Evolutionary conservation across 2,888 invertebrate species (phyloP).

Genomic region (Glomeris marginata): DNA sequence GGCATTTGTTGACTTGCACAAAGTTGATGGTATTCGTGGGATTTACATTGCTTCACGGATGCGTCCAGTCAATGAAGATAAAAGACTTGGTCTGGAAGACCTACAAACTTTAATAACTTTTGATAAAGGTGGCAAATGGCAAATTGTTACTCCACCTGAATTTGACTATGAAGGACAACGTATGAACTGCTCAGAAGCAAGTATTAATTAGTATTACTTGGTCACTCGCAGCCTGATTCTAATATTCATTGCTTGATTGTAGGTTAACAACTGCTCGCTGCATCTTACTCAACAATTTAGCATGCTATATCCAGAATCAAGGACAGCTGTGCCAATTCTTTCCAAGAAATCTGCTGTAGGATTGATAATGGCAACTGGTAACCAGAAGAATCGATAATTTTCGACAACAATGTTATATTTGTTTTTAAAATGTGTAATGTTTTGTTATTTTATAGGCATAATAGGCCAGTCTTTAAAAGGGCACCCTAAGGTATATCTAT

Average conservation of each 20-base stretch:
- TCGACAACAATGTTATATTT: not conserved
- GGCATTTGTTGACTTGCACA: conserved; percentile 72
- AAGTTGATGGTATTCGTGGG: conserved; percentile 69
- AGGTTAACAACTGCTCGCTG: conserved; percentile 46
- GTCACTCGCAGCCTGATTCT: not conserved
- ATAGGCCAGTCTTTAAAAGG: conserved; percentile 55
- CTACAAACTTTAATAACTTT: conserved; percentile 65
- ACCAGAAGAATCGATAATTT: not conserved
- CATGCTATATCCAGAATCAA: conserved; percentile 61
- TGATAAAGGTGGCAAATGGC: conserved; percentile 77
- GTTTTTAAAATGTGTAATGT: not conserved
- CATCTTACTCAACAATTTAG: conserved; percentile 77
- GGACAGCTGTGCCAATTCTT: conserved; percentile 58
- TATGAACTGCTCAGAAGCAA: conserved; percentile 44
- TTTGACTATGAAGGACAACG: conserved; percentile 50
- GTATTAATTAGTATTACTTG: conserved; percentile 9
- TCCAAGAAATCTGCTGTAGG: conserved; percentile 78
- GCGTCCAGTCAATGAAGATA: conserved; percentile 31
- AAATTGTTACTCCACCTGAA: conserved; percentile 51
- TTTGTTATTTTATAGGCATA: conserved; percentile 29
- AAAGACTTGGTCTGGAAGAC: conserved; percentile 46
- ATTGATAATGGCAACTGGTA: conserved; percentile 68
- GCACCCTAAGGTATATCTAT: conserved; percentile 46
- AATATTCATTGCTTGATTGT: not conserved
- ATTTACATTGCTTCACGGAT: conserved; percentile 79